Evolutionary conservation across 2,888 invertebrate species (phyloP).

Genomic region (Callyntrura sp.): DNA sequence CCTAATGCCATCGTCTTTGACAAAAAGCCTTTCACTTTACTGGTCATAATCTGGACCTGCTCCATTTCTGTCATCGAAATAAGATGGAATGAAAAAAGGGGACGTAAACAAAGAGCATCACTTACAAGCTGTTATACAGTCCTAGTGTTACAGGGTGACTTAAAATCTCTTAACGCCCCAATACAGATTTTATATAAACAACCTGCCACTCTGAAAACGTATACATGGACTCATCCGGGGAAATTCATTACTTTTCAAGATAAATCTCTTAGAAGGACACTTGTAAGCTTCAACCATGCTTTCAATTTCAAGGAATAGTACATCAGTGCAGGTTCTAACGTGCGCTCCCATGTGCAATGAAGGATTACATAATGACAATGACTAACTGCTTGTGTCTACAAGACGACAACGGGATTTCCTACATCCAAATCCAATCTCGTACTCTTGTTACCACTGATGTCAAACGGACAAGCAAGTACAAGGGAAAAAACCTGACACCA

Average conservation of each 20-base stretch:
- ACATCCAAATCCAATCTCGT: conserved; percentile 61
- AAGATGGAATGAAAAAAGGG: background rate
- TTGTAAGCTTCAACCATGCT: background rate
- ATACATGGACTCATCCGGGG: conserved; percentile 27
- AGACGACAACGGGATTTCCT: conserved; percentile 68
- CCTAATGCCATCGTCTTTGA: background rate
- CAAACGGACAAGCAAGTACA: conserved; percentile 35
- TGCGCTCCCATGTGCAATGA: conserved; percentile 19
- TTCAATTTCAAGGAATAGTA: background rate
- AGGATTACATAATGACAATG: conserved; percentile 65
- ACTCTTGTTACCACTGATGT: conserved; percentile 43
- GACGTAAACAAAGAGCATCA: background rate
- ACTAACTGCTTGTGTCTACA: conserved; percentile 53
- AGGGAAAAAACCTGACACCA: conserved; percentile 57
- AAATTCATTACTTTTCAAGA: conserved; percentile 35
- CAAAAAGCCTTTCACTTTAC: background rate
- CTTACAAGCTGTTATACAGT: background rate
- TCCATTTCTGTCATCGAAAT: conserved; percentile 25
- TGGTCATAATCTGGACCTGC: conserved; percentile 5
- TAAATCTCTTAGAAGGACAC: conserved; percentile 25
- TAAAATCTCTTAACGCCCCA: background rate
- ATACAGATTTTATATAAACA: conserved; percentile 22
- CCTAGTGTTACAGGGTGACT: background rate
- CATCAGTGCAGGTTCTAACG: background rate
- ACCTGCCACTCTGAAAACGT: background rate